These are phyloP conservation scores for Grammomys surdaster DNA, from an alignment of 2,113 vertebrate genomes.

Conservation along the genomic window DNA sequence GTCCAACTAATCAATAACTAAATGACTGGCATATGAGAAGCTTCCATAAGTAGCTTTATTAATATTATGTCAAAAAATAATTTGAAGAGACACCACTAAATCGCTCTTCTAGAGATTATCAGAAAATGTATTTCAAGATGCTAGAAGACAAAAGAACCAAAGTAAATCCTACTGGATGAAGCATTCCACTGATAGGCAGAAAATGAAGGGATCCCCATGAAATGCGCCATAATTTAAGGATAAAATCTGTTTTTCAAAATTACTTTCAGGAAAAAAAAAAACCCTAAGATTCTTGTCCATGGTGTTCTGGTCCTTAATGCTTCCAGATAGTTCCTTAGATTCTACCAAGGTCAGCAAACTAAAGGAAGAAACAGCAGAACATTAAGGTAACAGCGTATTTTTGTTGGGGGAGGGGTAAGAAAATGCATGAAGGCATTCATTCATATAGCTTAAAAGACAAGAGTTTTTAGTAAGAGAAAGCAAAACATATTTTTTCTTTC, in stretches of 20 bases:
- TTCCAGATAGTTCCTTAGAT: constrained; percentile 62
- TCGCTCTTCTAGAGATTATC: constrained; percentile 32
- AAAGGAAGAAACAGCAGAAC: constrained; percentile 62
- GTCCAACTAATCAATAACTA: constrained; percentile 57
- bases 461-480: constrained; percentile 51
- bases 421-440: background rate
- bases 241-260: constrained; percentile 53
- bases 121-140: constrained; percentile 67
- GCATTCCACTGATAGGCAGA: constrained; percentile 48
- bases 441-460: background rate
- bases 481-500: background rate
- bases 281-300: background rate
- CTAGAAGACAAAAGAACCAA: constrained; percentile 70
- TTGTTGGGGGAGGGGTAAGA: background rate
- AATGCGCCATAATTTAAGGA: constrained; percentile 32
- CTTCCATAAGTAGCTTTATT: constrained; percentile 25
- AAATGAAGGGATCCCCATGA: constrained; percentile 2
- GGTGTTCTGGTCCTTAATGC: constrained; percentile 42
- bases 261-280: constrained; percentile 33
- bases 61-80: constrained; percentile 60
- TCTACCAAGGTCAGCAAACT: constrained; percentile 74
- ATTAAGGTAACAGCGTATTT: constrained; percentile 12
- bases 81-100: constrained; percentile 51
- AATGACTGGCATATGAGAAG: constrained; percentile 39
- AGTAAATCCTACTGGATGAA: constrained; percentile 65